Base-by-base conservation (phyloP, 2,888 invertebrate species). In the Protula sp. region DNA sequence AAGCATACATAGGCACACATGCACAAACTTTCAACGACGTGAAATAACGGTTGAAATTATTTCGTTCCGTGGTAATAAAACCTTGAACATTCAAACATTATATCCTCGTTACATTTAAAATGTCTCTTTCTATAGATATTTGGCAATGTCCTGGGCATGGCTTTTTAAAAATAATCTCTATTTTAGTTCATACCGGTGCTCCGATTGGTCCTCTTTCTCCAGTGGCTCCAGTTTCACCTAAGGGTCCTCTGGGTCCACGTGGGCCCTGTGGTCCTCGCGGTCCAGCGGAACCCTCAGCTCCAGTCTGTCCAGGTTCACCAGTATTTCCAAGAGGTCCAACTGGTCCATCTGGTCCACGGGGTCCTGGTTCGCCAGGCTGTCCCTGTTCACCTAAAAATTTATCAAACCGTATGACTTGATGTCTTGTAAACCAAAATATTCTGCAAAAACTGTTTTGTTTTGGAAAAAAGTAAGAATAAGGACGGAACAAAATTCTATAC, bases 261-360 rank as follows among this genome's bases (percentile, higher is more conserved):
- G 3, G 28, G 26, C 24, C 61, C 53, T 28, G 45, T 54, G 2
- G 27, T 9, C 58, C 58, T 30, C 28, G 5, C 27, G 9, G 45
- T n/a, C 60, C 60, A 52, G 58, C 4, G 24, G 3, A 2, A 47
- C 62, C 62, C 22, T 22, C 2, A 14, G 30, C 26, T 54, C 66
- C 66, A 54, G 54, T 27, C 24, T 28, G 27, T 24, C 63, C 63
- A 47, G 28, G 47, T 19, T 62, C 30, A 3, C 64, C 64, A n/a
- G n/a, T n/a, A n/a, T n/a, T n/a, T n/a, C n/a, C n/a, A n/a, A n/a
- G n/a, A n/a, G n/a, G n/a, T n/a, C n/a, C 24, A 38, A 24, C 24
- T 63, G 65, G 19, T 48, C 59, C 62, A n/a, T 45, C n/a, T 22
- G 70, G 69, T 53, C 77, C 77, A 22, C 69, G 66, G 19, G 68